phyloP scores from a whole-genome alignment of 2,113 vertebrate genomes.

The Haemorhous mexicanus region DNA sequence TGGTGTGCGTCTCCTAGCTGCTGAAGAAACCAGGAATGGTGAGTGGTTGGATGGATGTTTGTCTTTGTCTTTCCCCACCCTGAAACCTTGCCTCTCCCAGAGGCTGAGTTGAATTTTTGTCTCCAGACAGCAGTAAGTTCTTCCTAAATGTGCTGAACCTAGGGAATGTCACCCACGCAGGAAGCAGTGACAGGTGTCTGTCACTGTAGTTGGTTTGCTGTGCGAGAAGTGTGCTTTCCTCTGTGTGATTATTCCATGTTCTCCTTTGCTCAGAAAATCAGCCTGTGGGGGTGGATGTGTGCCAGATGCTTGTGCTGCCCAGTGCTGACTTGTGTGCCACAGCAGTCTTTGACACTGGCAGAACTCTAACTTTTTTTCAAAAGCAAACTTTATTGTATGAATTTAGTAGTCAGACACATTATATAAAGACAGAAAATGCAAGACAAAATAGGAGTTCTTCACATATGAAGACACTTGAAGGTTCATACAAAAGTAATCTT shows the following conservation, averaged over 20 bases:
- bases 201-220: background rate
- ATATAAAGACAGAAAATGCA: constrained; percentile 45
- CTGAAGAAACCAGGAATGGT: background rate
- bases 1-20: background rate
- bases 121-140: background rate
- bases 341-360: background rate
- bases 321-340: background rate
- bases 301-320: background rate
- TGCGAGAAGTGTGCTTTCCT: background rate
- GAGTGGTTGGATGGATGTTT: background rate
- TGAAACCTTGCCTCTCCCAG: background rate
- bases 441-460: constrained; percentile 33
- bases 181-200: background rate
- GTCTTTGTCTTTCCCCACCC: background rate
- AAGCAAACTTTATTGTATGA: constrained; percentile 71
- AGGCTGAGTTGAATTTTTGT: background rate
- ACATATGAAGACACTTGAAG: constrained; percentile 44
- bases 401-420: constrained; percentile 56
- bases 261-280: background rate
- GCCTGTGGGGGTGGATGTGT: background rate
- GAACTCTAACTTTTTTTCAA: background rate
- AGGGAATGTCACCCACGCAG: background rate
- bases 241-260: background rate
- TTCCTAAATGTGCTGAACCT: background rate
- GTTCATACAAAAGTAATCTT: constrained; percentile 68